Conservation (phyloP, 2,888 invertebrate genomes). For the Zonitis immaculata region DNA sequence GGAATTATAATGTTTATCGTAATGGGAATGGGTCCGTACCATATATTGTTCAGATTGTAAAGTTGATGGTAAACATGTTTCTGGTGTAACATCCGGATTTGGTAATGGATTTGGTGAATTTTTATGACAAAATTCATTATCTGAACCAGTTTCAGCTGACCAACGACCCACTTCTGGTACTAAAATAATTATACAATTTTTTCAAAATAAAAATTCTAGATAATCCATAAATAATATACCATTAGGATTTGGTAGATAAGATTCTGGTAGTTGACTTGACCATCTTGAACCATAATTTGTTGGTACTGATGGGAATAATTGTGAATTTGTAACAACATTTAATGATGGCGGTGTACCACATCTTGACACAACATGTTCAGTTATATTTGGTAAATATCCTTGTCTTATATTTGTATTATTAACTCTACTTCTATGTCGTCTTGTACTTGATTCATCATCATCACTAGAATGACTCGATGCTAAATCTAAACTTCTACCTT, state of each 20-base stretch:
- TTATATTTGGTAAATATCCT: slow-evolving; percentile 61
- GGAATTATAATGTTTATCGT: slow-evolving; percentile 41
- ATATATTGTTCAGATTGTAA: slow-evolving; percentile 52
- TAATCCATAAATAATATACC: slow-evolving; percentile 39
- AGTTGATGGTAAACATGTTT: slow-evolving; percentile 54
- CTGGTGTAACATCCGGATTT: slow-evolving; percentile 71
- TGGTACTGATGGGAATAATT: slow-evolving; percentile 62
- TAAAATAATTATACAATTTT: slow-evolving; percentile 18
- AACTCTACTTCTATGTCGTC: slow-evolving; percentile 39
- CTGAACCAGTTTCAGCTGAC: slow-evolving; percentile 76
- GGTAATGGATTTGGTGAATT: slow-evolving; percentile 67
- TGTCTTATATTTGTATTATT: slow-evolving; percentile 26
- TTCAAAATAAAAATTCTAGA: not conserved
- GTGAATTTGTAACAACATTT: slow-evolving; percentile 62
- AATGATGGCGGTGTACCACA: slow-evolving; percentile 58
- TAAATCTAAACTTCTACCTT: slow-evolving; percentile 78
- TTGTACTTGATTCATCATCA: slow-evolving; percentile 65
- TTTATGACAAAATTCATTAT: slow-evolving; percentile 62
- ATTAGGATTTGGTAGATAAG: slow-evolving; percentile 55
- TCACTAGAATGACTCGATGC: slow-evolving; percentile 96
- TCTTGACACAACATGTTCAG: slow-evolving; percentile 49
- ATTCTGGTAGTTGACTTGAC: slow-evolving; percentile 64
- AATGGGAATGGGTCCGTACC: slow-evolving; percentile 43
- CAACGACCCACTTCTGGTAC: slow-evolving; percentile 58
- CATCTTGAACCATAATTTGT: slow-evolving; percentile 59